A percentile compares a stretch with the other conserved stretches of the same genome.
Conservation (phyloP, 2,113 vertebrate species). For the Oryzias woworae region DNA sequence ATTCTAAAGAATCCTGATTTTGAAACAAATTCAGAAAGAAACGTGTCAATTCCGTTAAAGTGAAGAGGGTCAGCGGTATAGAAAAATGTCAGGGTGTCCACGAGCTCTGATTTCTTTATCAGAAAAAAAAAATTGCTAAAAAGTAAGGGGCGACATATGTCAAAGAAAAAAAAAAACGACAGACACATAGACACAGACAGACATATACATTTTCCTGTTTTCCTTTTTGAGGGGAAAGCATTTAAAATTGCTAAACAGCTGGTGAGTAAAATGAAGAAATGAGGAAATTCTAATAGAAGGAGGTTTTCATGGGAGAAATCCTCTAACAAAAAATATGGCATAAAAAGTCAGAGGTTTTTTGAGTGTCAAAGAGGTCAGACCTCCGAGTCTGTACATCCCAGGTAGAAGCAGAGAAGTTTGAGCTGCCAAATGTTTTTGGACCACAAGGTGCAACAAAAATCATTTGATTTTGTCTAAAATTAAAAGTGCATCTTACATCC, state of each 20-base stretch:
- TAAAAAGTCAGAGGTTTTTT: background rate
- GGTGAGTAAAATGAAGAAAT: conserved; percentile 19
- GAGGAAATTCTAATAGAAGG: conserved; percentile 20
- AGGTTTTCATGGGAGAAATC: background rate
- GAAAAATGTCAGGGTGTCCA: conserved; percentile 21
- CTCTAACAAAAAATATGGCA: background rate
- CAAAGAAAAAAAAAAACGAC: background rate
- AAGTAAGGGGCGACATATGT: background rate
- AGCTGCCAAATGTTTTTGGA: background rate
- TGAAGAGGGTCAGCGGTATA: conserved; percentile 6
- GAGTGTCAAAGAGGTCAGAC: background rate
- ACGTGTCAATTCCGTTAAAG: background rate
- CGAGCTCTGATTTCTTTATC: conserved; percentile 13
- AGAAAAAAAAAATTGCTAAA: conserved; percentile 1
- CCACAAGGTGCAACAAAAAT: no score
- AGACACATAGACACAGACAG: background rate
- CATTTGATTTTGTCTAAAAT: no score
- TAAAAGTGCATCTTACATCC: background rate
- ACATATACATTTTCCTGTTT: conserved; percentile 12
- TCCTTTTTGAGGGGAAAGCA: background rate
- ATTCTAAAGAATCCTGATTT: background rate
- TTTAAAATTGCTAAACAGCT: conserved; percentile 21
- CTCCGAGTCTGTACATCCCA: background rate
- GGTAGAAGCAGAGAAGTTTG: background rate
- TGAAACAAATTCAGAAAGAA: background rate